Evolutionary conservation across 2,797 vertebrate genomes (phyloP), one percentile per base, ranked within the genome.

Genomic region (Chaunax sp.): DNA sequence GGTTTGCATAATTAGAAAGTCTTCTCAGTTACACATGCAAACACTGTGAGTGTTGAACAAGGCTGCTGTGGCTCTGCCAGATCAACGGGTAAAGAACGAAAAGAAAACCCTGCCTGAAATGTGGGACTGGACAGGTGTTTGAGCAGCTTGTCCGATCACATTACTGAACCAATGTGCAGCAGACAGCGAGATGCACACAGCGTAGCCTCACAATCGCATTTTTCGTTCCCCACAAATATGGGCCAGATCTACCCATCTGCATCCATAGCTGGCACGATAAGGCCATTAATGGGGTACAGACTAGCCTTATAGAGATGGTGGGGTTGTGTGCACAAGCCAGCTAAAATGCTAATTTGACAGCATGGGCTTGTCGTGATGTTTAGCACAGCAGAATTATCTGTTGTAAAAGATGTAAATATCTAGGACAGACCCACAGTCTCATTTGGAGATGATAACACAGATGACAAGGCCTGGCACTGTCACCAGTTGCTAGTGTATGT

Each of bases 131-230:
- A 93, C 78, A 89, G 90, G 89, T 93, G 92, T 94, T 95, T 94
- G 91, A 94, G 94, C 85, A 91, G 87, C 85, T 89, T 92, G 78
- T 83, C 79, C 77, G 86, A 92, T 94, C 91, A 91, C 90, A 93
- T 94, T 93, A 92, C 90, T 81, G 76, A 93, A 94, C 91, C 94
- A 90, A 87, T 93, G 87, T 92, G 86, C 89, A 92, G 79, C 84
- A 86, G 81, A 85, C 87, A 94, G 87, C 86, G 87, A 95, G 92
- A 94, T 93, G 87, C 92, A 92, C 90, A 91, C 83, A 90, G 86
- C 89, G 93, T 93, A 95, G 94, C 92, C 93, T 93, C 92, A 92
- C 94, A 95, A 95, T 96, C 90, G 80, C 87, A 93, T 95, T 95
- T 95, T 87, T 84, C 44, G 50, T 80, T 64, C 78, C 63, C 64